These are phyloP conservation scores for Xylota segnis DNA, from an alignment of 2,888 invertebrate species.

Conservation along the genomic window DNA sequence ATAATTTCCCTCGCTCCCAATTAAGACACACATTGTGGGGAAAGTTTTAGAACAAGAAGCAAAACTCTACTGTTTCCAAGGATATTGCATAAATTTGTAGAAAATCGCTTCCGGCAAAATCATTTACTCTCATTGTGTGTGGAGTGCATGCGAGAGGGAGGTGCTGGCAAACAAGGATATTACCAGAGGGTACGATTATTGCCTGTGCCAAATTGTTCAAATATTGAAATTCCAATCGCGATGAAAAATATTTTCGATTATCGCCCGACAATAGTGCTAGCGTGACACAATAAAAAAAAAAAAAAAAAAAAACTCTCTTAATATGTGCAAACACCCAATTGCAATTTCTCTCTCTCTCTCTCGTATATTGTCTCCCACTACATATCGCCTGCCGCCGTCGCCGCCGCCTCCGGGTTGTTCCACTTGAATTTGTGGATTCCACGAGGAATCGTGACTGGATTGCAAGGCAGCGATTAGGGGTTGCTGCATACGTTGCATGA, in stretches of 20 bases:
- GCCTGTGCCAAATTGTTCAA: constrained; percentile 66
- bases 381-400: neutral
- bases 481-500: constrained; percentile 76
- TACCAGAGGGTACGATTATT: constrained; percentile 68
- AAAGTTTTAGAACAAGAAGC: neutral
- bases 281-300: constrained; percentile 69
- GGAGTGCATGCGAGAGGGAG: neutral
- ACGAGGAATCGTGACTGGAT: constrained; percentile 72
- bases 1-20: neutral
- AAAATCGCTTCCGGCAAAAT: constrained; percentile 55
- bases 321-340: constrained; percentile 74
- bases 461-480: constrained; percentile 74
- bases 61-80: constrained; percentile 20
- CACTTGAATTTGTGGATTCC: constrained; percentile 71
- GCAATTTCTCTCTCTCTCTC: constrained; percentile 61
- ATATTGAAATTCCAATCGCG: constrained; percentile 75
- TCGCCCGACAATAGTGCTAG: constrained; percentile 68
- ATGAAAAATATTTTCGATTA: constrained; percentile 75
- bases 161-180: neutral
- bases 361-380: constrained; percentile 22
- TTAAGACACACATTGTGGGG: neutral
- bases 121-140: constrained; percentile 36
- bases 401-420: constrained; percentile 42
- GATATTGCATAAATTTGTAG: constrained; percentile 35
- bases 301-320: constrained; percentile 64